phyloP scores from a whole-genome alignment of 2,113 vertebrate species.

The Sterrhoptilus dennistouni region DNA sequence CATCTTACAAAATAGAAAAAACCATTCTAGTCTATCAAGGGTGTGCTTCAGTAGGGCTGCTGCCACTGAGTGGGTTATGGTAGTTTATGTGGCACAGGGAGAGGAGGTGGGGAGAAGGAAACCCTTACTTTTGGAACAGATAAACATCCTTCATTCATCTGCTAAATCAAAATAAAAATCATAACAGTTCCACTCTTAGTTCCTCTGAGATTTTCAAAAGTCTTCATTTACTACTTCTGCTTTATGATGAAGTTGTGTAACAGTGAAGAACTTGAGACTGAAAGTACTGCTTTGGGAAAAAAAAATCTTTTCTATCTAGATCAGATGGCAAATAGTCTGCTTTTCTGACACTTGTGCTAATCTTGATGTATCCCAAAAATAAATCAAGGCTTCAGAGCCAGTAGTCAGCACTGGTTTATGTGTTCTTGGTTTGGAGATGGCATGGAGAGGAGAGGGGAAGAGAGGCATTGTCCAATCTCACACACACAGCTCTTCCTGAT shows the following conservation, averaged over 20 bases:
- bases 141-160: not conserved
- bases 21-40: not conserved
- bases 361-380: not conserved
- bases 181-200: not conserved
- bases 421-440: not conserved
- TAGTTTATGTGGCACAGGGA: not conserved
- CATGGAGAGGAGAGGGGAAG: too few relatives aligned
- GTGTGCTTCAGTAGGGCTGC: not conserved
- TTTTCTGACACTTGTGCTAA: not conserved
- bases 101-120: rapidly evolving
- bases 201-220: not conserved
- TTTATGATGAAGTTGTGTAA: not conserved
- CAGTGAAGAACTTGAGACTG: not conserved
- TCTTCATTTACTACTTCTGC: not conserved
- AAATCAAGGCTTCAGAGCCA: not conserved
- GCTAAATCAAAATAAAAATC: not conserved
- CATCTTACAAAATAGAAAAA: not conserved
- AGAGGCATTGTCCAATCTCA: not conserved
- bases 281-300: not conserved
- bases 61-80: not conserved
- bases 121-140: not conserved
- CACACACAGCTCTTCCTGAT: not conserved
- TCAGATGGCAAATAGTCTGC: not conserved
- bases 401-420: not conserved
- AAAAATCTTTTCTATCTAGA: not conserved